Percentiles rank a stretch among this genome's conserved stretches.
Evolutionary conservation across 2,888 invertebrate species (phyloP).

Genomic region (Macrophya annulata): DNA sequence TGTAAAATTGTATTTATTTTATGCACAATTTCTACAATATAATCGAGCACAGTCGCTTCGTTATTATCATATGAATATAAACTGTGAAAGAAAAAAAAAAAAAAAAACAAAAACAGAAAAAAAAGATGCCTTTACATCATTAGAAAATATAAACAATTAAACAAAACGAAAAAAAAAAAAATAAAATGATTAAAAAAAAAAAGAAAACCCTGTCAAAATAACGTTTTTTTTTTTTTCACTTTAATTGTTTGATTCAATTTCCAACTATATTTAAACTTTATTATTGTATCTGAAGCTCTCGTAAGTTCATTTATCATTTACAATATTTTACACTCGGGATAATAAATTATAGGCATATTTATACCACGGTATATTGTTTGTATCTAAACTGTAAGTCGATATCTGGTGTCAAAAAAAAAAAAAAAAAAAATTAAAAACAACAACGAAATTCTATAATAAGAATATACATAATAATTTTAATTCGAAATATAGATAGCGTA

Average conservation of each 20-base stretch:
- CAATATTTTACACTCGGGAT: background rate
- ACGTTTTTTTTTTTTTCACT: background rate
- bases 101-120: background rate
- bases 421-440: too few species aligned
- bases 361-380: background rate
- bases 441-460: background rate
- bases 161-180: background rate
- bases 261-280: background rate
- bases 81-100: background rate
- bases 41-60: constrained; percentile 37
- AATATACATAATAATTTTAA: background rate
- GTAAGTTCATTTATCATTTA: background rate
- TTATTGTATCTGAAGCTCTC: background rate
- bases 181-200: background rate
- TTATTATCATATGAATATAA: background rate
- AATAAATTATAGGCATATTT: background rate
- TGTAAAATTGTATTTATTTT: constrained; percentile 42
- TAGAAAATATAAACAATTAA: background rate
- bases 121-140: background rate
- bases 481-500: background rate
- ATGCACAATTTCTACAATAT: constrained; percentile 35
- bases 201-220: background rate
- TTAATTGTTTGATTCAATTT: background rate
- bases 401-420: background rate
- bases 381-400: background rate